Evolutionary conservation across 2,797 vertebrate genomes (phyloP), one percentile per base, ranked within the genome.

Genomic region (Australoheros facetus): DNA sequence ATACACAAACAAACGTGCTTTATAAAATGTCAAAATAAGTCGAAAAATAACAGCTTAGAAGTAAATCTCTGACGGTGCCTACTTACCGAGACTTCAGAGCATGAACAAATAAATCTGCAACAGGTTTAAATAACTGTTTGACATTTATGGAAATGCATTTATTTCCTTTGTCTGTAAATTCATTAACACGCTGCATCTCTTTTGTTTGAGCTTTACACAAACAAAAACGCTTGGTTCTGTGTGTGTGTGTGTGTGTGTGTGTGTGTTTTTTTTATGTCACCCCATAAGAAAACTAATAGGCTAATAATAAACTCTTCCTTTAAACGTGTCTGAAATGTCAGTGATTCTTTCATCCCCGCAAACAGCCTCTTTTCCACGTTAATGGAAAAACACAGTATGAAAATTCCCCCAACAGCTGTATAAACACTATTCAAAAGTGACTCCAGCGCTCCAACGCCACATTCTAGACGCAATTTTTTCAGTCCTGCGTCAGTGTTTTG

Each of bases 401-500:
- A 56, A 14, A 80, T 76, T 82, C 16, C 54, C 53, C 48, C 4
- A 60, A 51, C 87, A 88, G 84, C 85, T 85, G 77, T 59, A 73
- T 54, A 77, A 89, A 88, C 60, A 86, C 60, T 12, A 73, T 56
- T 56, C 26, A 62, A 73, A 84, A 56, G n/a, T 74, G 37, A 73
- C 80, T 83, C 79, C 82, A 69, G 74, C 59, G 54, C 76, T 77
- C 55, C 28, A 30, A 75, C 64, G 60, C 71, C n/a, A 10, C 21
- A 56, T 9, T 69, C 32, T 73, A 75, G 73, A 58, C 45, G 39
- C 56, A 64, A 77, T 16, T 48, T 74, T 57, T 58, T 80, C 79
- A 78, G 66, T 62, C 17, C 58, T 42, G 30, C 28, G 8, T 56
- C 79, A 56, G 62, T 59, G 30, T 85, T 84, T 81, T 53, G 39